Conservation (phyloP, 2,113 vertebrate genomes). For the Scolopax mira region DNA sequence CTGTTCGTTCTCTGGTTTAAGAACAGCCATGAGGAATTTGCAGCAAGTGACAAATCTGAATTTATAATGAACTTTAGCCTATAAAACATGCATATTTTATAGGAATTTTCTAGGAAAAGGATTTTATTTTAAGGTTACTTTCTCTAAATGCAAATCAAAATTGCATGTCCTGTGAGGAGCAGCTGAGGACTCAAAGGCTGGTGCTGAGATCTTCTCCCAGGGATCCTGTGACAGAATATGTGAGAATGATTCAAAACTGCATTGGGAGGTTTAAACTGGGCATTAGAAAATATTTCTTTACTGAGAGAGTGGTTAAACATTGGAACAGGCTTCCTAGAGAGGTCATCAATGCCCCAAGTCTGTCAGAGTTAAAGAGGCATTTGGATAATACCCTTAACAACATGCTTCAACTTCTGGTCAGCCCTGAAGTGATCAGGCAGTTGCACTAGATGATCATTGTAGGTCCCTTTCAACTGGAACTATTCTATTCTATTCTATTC, state of each 20-base stretch:
- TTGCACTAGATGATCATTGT: neutral
- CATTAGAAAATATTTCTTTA: neutral
- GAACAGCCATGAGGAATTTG: neutral
- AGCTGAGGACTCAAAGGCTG: neutral
- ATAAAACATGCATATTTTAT: neutral
- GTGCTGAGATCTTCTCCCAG: neutral
- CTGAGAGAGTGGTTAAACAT: neutral
- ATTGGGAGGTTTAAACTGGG: neutral
- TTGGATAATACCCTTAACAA: neutral
- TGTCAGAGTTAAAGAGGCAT: neutral
- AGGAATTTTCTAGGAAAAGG: neutral
- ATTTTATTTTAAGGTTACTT: neutral
- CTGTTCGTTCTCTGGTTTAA: neutral
- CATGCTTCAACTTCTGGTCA: neutral
- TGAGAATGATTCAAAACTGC: neutral
- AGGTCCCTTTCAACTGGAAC: neutral
- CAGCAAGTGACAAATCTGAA: neutral
- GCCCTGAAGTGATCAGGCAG: neutral
- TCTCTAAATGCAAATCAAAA: neutral
- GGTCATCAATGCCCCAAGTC: accelerated
- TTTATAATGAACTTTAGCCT: neutral
- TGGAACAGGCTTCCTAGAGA: neutral
- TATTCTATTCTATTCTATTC: neutral
- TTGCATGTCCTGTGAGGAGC: neutral
- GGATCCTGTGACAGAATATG: neutral